phyloP scores from a whole-genome alignment of 2,797 vertebrate species.

The Smutsia temminckii region DNA sequence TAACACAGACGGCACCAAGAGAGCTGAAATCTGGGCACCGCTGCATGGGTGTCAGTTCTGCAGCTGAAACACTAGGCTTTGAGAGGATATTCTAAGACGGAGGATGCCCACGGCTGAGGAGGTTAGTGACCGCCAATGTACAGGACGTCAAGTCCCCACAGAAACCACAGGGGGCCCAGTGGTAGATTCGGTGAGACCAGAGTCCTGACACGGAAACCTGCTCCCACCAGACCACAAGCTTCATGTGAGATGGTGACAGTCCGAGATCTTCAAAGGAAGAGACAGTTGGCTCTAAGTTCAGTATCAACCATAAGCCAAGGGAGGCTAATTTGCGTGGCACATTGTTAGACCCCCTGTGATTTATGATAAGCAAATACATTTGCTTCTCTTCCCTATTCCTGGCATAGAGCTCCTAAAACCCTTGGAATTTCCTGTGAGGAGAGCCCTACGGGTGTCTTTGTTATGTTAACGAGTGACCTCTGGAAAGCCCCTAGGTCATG shows the following conservation, averaged over 20 bases:
- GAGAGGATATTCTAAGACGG: too few species aligned
- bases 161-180: too few species aligned
- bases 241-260: accelerated
- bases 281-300: neutral
- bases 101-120: too few species aligned
- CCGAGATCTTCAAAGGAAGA: neutral
- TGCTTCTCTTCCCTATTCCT: neutral
- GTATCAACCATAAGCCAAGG: neutral
- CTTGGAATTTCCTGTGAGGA: neutral
- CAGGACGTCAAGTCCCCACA: too few species aligned
- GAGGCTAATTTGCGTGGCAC: neutral
- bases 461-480: neutral
- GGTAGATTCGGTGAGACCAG: too few species aligned
- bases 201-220: neutral
- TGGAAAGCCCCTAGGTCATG: too few species aligned
- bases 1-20: too few species aligned
- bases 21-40: too few species aligned
- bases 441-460: neutral
- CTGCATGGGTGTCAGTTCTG: too few species aligned
- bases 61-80: too few species aligned
- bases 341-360: neutral
- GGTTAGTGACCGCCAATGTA: too few species aligned
- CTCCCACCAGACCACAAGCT: neutral
- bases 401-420: neutral
- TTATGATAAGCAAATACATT: neutral